phyloP scores from a whole-genome alignment of 2,113 vertebrate genomes.

The Cinclus cinclus region DNA sequence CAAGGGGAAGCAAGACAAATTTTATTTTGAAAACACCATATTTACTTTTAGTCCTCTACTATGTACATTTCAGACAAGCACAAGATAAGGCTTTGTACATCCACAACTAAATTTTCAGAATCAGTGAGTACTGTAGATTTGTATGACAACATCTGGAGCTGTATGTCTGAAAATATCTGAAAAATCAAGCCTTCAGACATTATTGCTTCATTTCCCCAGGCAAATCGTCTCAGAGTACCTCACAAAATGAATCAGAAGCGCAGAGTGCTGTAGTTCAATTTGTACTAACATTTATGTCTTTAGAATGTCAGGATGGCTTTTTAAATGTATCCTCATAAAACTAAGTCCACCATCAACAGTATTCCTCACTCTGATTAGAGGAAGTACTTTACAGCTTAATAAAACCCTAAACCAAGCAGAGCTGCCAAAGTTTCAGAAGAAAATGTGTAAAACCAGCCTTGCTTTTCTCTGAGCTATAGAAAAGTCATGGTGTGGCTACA shows the following conservation, averaged over 20 bases:
- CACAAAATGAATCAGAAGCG: not conserved
- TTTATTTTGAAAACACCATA: not conserved
- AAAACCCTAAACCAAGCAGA: conserved; percentile 16
- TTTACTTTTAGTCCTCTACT: not conserved
- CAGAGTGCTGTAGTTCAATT: conserved; percentile 17
- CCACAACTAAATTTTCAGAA: not conserved
- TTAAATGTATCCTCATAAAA: conserved; percentile 53
- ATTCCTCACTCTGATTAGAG: conserved; percentile 17
- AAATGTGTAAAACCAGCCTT: not conserved
- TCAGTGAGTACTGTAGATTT: not conserved
- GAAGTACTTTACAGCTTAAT: conserved; percentile 21
- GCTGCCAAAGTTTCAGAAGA: not conserved
- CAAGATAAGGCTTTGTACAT: not conserved
- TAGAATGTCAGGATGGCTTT: conserved; percentile 45
- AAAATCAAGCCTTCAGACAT: conserved; percentile 37
- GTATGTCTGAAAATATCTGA: not conserved
- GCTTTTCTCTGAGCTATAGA: not conserved
- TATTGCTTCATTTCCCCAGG: conserved; percentile 52
- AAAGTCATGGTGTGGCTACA: not conserved
- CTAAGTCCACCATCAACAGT: conserved; percentile 52
- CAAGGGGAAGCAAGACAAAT: not conserved
- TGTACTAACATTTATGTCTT: conserved; percentile 58
- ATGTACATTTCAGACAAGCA: not conserved
- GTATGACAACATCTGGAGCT: conserved; percentile 28
- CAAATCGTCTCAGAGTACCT: conserved; percentile 26